Base-by-base conservation (phyloP, 2,113 vertebrate genomes). In the Sinocyclocheilus grahami region DNA sequence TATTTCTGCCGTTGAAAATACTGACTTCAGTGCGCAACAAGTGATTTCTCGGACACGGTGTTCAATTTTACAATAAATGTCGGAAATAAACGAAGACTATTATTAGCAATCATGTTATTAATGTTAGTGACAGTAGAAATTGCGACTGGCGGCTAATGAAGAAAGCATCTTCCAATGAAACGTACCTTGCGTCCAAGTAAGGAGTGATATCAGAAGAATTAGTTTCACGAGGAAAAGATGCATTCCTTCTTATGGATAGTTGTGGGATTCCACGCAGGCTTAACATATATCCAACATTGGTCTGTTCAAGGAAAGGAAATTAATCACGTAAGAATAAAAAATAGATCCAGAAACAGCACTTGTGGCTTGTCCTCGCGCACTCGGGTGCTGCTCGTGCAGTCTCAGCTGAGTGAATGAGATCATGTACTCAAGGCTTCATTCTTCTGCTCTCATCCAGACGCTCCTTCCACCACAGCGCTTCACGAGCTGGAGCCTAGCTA, bases 171-270 rank as follows among this genome's bases (percentile, higher is more conserved):
- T 5, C 22, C 13, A 30, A 37, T 8, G 18, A 72, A 83, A 83
- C 48, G 42, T 90, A 95, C 95, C 95, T 92, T 92, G 91, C 83
- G 94, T 89, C 84, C 87, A 86, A 88, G 91, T 92, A 79, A 93
- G 90, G 85, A 94, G 92, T 90, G 90, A 92, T 91, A 92, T 90
- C 89, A 94, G 87, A 78, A 93, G 89, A 92, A 91, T 93, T 91
- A 95, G 90, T 91, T 93, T 93, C 81, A 89, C 92, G 86, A 93
- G 90, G 86, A 95, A 92, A 90, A 92, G 91, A 94, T 93, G 90
- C 95, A 95, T 95, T 94, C 95, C 95, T 95, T 91, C 87, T 89
- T 79, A 85, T 88, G 92, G 88, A 93, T 93, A 83, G 86, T 87
- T 89, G 65, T 88, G 90, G 78, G 89, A 90, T 90, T 94, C 95